Percentiles rank a stretch among this genome's conserved stretches.
These are phyloP conservation scores for Strigamia crassipes DNA, from an alignment of 2,888 invertebrate species.

Conservation along the genomic window DNA sequence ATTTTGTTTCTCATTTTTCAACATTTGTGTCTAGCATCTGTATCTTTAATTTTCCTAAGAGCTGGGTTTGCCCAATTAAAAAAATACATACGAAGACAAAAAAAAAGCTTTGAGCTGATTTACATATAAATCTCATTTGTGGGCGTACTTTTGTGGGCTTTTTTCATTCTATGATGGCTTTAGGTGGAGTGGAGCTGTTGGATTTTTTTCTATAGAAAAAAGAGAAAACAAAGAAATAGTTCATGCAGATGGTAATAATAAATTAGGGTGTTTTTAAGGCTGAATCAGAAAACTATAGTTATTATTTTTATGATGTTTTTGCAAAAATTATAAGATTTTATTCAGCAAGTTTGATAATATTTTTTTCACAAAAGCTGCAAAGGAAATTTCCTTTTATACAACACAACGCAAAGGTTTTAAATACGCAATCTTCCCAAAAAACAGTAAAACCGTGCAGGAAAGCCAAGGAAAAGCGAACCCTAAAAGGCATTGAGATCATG, in stretches of 20 bases:
- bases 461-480: no score
- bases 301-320: no score
- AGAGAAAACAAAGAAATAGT: background rate
- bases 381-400: background rate
- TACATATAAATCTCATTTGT: conserved; percentile 29
- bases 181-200: background rate
- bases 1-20: conserved; percentile 38
- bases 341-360: no score
- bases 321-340: no score
- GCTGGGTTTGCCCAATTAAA: conserved; percentile 38
- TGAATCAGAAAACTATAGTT: background rate
- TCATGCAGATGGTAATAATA: background rate
- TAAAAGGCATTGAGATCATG: no score
- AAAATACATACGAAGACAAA: background rate
- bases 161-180: background rate
- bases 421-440: no score
- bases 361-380: no score
- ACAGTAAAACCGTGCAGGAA: no score
- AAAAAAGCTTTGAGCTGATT: conserved; percentile 24
- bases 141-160: background rate
- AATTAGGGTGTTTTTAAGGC: background rate
- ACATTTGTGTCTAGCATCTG: conserved; percentile 1
- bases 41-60: conserved; percentile 28
- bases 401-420: background rate
- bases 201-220: background rate